Evolutionary conservation across 2,113 vertebrate species (phyloP).

Genomic region (Jacana jacana): DNA sequence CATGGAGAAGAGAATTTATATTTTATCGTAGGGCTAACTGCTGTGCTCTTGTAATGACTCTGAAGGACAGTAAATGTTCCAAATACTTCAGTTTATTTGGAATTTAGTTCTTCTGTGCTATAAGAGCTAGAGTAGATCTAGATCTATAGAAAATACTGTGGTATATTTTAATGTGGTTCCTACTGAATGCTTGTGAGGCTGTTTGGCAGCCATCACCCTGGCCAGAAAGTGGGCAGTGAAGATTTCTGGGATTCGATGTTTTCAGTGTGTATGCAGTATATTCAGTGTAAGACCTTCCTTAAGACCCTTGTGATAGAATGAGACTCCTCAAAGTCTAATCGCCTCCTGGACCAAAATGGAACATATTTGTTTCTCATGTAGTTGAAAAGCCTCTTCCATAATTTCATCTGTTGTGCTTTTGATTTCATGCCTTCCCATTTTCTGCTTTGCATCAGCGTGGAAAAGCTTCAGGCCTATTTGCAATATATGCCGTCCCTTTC

Average conservation of each 20-base stretch:
- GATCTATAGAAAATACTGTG: neutral
- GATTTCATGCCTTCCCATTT: neutral
- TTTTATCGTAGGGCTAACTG: slow-evolving; percentile 37
- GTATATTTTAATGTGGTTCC: neutral
- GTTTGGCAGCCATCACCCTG: neutral
- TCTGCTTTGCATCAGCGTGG: neutral
- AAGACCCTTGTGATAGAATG: neutral
- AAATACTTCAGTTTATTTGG: slow-evolving; percentile 20
- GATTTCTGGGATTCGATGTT: neutral
- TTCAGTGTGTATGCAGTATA: neutral
- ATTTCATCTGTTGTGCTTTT: neutral
- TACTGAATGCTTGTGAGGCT: neutral
- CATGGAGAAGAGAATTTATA: neutral
- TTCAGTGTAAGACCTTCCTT: neutral
- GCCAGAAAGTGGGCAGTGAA: neutral
- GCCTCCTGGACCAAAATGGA: neutral
- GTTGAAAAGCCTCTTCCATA: neutral
- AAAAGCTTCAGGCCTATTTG: neutral
- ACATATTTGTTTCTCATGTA: neutral
- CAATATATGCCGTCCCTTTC: neutral
- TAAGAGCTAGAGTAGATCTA: neutral
- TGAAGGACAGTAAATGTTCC: slow-evolving; percentile 21
- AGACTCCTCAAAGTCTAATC: neutral
- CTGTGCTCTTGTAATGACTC: neutral
- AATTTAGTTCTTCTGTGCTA: neutral